Evolutionary conservation across 92 coral and sea anemone species (phyloP).

Genomic region (Zoanthus sansibaricus): DNA sequence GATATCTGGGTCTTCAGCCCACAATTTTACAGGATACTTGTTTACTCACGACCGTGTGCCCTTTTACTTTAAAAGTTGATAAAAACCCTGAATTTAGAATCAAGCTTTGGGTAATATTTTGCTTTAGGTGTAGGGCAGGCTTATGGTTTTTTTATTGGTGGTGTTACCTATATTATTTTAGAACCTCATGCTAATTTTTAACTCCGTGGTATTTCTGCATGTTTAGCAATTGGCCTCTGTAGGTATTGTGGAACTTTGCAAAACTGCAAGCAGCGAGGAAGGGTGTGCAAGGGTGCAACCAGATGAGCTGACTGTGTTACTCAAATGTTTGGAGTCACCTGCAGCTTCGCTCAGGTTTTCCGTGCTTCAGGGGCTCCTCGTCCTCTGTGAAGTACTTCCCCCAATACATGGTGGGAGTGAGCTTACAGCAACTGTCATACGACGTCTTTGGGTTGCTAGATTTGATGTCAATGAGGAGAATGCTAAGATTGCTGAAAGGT

Average conservation of each 20-base stretch:
- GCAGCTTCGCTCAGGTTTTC: constrained; percentile 82
- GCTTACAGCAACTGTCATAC: constrained; percentile 65
- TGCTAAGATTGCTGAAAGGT: constrained; percentile 86
- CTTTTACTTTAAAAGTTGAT: too few relatives aligned
- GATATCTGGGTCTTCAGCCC: too few relatives aligned
- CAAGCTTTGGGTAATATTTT: too few relatives aligned
- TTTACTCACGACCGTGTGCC: too few relatives aligned
- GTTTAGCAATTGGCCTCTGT: constrained; percentile 90
- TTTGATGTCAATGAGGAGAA: constrained; percentile 94
- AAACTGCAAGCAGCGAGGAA: constrained; percentile 83
- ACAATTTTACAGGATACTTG: too few relatives aligned
- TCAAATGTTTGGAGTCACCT: constrained; percentile 81
- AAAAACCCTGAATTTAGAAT: too few relatives aligned
- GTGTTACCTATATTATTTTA: too few relatives aligned
- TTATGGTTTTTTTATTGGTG: too few relatives aligned
- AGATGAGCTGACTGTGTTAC: constrained; percentile 80
- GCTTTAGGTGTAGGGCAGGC: too few relatives aligned
- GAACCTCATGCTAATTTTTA: neutral
- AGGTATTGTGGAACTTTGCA: constrained; percentile 86
- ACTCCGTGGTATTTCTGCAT: neutral
- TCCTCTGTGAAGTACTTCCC: constrained; percentile 71
- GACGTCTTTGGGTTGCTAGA: constrained; percentile 85
- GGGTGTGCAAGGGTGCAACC: constrained; percentile 88
- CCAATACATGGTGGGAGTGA: constrained; percentile 70
- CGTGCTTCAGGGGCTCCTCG: constrained; percentile 84